Percentiles rank a stretch among this genome's conserved stretches.
These are phyloP conservation scores for Meteorus colon DNA, from an alignment of 2,888 invertebrate species.

Conservation along the genomic window DNA sequence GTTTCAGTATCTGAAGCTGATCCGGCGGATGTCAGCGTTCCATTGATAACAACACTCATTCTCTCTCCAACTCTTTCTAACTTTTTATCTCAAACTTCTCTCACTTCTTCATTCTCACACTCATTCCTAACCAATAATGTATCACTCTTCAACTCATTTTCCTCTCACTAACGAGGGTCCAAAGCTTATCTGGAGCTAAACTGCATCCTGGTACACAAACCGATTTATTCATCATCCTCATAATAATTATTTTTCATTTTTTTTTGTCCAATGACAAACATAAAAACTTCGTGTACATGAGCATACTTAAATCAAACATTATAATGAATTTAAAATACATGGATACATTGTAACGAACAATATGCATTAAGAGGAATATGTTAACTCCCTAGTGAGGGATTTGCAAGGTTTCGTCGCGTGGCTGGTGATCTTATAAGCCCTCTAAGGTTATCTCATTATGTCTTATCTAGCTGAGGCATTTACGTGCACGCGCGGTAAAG, in stretches of 20 bases:
- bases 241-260: constrained; percentile 16
- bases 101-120: constrained; percentile 48
- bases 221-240: background rate
- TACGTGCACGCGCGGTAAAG: constrained; percentile 43
- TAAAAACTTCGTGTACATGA: background rate
- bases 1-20: constrained; percentile 70
- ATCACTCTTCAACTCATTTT: constrained; percentile 44
- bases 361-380: constrained; percentile 43
- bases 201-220: constrained; percentile 36
- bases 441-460: constrained; percentile 73
- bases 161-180: constrained; percentile 54
- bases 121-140: constrained; percentile 43
- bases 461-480: constrained; percentile 66
- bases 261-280: background rate
- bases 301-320: background rate
- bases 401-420: constrained; percentile 74
- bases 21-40: constrained; percentile 72
- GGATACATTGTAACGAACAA: background rate
- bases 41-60: constrained; percentile 60
- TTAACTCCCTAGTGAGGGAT: constrained; percentile 59
- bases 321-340: constrained; percentile 3
- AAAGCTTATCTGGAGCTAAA: constrained; percentile 42
- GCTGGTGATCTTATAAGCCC: constrained; percentile 72
- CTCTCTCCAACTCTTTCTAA: constrained; percentile 69
- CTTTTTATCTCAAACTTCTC: constrained; percentile 64